Base-by-base conservation (phyloP, 2,888 invertebrate genomes). In the Leptopilina syphax region DNA sequence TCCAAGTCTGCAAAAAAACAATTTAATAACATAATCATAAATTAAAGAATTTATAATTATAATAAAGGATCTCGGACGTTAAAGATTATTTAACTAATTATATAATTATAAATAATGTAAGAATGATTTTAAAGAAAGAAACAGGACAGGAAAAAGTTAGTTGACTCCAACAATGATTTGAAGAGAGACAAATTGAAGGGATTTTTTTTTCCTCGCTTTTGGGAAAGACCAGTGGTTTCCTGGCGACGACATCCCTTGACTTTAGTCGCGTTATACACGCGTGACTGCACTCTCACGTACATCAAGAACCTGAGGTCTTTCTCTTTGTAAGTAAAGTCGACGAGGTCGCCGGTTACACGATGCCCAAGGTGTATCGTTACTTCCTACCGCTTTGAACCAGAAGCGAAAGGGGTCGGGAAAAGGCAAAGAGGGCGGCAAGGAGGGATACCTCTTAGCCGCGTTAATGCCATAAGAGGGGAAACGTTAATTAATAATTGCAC, bases 401-500 rank as follows among this genome's bases (percentile, higher is more conserved):
- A 85, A 83, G 85, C 87, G 85, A 24, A 63, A 87, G 86, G 87
- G 87, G 87, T 86, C 86, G 7, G 47, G 85, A 79, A 79, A 80
- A 82, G 82, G 79, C 44, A 79, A 77, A 81, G 80, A 79, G 80
- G 77, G 80, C 78, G 81, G 79, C 63, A 79, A 80, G 73, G 73
- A 79, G 82, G 83, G 79, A 86, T 88, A 89, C 18, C 90, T 90
- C 90, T 90, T 89, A 90, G 91, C 89, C 90, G 89, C 89, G 91
- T 89, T 91, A 91, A 91, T 91, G 90, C 91, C 88, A 90, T 89
- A 88, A 89, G 88, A 89, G 90, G 89, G 89, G 89, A 89, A 34
- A 90, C 89, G 91, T 91, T 92, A 91, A 92, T 92, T 92, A 91
- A 91, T 92, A 91, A 92, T 91, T 90, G 91, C 90, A 89, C 84